A percentile compares a stretch with the other conserved stretches of the same genome.
These are phyloP conservation scores for Astreopora myriophthalma DNA, from an alignment of 64 coral and sea anemone species.

Conservation along the genomic window DNA sequence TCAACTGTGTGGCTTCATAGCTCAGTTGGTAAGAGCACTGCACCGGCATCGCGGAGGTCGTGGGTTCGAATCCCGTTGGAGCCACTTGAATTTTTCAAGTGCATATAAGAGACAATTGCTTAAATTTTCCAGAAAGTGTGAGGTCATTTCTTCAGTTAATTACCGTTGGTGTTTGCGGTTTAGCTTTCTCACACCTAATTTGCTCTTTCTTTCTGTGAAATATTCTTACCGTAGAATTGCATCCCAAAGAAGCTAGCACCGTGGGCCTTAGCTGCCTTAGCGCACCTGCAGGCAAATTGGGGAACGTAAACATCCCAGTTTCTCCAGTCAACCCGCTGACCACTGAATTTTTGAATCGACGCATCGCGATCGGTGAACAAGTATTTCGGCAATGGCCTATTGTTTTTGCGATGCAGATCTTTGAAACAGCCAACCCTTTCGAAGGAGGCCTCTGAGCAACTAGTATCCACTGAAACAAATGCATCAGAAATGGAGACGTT, in stretches of 20 bases:
- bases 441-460: not conserved
- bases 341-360: not conserved
- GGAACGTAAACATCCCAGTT: constrained; percentile 66
- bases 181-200: too few species aligned
- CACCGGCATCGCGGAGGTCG: too few species aligned
- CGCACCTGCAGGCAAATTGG: constrained; percentile 59
- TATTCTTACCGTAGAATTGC: constrained; percentile 76
- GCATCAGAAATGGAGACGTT: not conserved
- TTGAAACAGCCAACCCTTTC: constrained; percentile 40
- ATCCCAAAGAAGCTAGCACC: constrained; percentile 28
- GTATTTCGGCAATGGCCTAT: constrained; percentile 54
- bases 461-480: constrained; percentile 20
- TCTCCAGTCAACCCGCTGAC: constrained; percentile 54
- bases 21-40: too few species aligned
- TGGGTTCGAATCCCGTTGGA: too few species aligned
- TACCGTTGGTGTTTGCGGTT: too few species aligned
- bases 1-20: too few species aligned
- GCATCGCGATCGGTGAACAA: constrained; percentile 64
- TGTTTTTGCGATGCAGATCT: not conserved
- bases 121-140: too few species aligned
- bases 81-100: too few species aligned
- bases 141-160: too few species aligned
- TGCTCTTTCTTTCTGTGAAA: too few species aligned
- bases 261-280: not conserved
- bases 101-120: too few species aligned